Evolutionary conservation across 2,888 invertebrate species (phyloP), one percentile per base, ranked within the genome.

Genomic region (Drosophila maculinotata): DNA sequence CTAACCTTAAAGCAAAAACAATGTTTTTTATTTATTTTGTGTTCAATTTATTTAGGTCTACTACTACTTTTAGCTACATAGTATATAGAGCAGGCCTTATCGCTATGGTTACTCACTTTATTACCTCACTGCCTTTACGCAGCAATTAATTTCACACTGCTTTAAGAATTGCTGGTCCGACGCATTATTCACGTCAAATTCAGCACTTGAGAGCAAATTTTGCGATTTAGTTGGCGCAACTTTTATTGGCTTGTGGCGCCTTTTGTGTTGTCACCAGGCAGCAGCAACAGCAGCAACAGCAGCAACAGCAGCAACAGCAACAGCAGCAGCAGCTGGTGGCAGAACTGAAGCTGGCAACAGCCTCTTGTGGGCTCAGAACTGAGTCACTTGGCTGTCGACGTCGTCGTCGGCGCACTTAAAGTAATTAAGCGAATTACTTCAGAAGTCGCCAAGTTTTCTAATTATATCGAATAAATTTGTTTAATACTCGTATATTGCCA

Each of bases 391-490:
- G 38, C 39, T 51, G 52, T 45, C 12, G 76, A 52, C 57, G 52
- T 60, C 69, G 59, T 66, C 79, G 60, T 63, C 75, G 66, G 65
- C 56, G 84, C 87, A 84, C 85, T 83, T 84, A 59, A 81, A 87
- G 87, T 81, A 88, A 88, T 88, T 88, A 88, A 81, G 86, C 72
- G 89, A 85, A 85, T 87, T 87, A 82, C 82, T 82, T 88, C 67
- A 81, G 82, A 87, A 83, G 89, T 83, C 87, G 82, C 82, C 87
- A 83, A 83, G 89, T 83, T 85, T 82, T 85, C 88, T 85, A 87
- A 83, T 83, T 88, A 88, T 88, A 85, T 87, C 83, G 85, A 87
- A 83, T 87, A 88, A 87, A 87, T 83, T 87, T 78, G 81, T 75
- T 88, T 87, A 84, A 88, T 81, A 75, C 83, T 71, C 54, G 65